These are phyloP conservation scores for Uloborus diversus DNA, from an alignment of 1,140 invertebrate species.

Conservation along the genomic window DNA sequence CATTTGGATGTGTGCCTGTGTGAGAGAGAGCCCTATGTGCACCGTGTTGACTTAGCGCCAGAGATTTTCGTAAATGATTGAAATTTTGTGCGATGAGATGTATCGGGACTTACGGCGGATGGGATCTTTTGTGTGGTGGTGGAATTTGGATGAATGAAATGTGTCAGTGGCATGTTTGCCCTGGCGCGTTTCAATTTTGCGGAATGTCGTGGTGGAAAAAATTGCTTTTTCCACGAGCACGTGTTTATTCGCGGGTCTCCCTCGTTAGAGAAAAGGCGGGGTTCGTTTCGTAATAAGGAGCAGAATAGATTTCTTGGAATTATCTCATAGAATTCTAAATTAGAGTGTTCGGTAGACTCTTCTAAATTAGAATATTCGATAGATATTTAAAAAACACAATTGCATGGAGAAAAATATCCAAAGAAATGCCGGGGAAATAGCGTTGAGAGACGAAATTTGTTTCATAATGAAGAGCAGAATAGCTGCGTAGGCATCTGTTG, in stretches of 20 bases:
- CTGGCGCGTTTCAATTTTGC: neutral
- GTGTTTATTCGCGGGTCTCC: neutral
- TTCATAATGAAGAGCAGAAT: too few relatives aligned
- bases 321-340: too few relatives aligned
- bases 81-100: constrained; percentile 29
- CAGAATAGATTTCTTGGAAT: too few relatives aligned
- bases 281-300: too few relatives aligned
- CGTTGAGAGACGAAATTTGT: too few relatives aligned
- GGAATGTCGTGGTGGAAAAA: constrained; percentile 3
- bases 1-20: constrained; percentile 12
- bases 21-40: neutral
- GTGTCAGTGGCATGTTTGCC: neutral
- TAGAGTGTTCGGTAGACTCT: too few relatives aligned
- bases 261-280: neutral
- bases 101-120: neutral
- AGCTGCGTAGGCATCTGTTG: too few relatives aligned
- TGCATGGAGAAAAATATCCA: too few relatives aligned
- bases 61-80: constrained; percentile 52
- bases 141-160: constrained; percentile 25
- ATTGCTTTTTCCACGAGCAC: neutral
- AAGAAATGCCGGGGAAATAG: too few relatives aligned
- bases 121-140: too few relatives aligned
- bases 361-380: too few relatives aligned
- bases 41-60: constrained; percentile 32
- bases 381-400: too few relatives aligned